These are phyloP conservation scores for Rhinoptilus africanus DNA, from an alignment of 2,113 vertebrate genomes.

Conservation along the genomic window DNA sequence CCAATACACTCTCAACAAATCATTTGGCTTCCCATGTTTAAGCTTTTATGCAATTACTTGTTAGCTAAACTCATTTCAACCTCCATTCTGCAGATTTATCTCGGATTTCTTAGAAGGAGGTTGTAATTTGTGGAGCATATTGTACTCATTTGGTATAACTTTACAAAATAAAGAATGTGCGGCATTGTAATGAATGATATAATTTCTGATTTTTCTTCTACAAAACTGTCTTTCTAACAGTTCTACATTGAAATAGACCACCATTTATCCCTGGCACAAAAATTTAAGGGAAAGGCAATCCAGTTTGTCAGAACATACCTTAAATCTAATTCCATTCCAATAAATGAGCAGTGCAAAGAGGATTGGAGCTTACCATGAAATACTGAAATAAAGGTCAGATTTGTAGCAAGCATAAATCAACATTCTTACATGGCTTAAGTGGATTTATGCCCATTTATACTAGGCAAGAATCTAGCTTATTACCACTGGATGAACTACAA, in stretches of 20 bases:
- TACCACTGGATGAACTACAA: background rate
- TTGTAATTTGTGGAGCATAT: background rate
- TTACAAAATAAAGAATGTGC: background rate
- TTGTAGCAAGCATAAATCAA: conserved; percentile 52
- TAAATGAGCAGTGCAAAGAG: conserved; percentile 39
- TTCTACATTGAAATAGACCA: background rate
- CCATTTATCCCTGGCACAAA: background rate
- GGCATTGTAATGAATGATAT: background rate
- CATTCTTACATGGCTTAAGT: conserved; percentile 34
- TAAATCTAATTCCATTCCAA: conserved; percentile 34
- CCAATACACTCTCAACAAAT: background rate
- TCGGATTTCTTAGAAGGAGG: background rate
- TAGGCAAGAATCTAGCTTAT: conserved; percentile 5
- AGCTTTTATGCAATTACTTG: background rate
- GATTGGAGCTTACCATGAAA: conserved; percentile 34
- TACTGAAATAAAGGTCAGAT: conserved; percentile 22
- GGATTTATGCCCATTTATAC: conserved; percentile 20
- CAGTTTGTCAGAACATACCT: background rate
- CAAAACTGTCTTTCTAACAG: background rate
- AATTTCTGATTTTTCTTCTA: background rate
- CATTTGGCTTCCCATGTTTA: background rate
- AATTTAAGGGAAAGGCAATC: background rate
- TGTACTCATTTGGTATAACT: background rate
- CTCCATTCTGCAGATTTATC: background rate
- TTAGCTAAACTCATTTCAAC: background rate